phyloP scores from a whole-genome alignment of 2,888 invertebrate species.

The Mythimna loreyi region DNA sequence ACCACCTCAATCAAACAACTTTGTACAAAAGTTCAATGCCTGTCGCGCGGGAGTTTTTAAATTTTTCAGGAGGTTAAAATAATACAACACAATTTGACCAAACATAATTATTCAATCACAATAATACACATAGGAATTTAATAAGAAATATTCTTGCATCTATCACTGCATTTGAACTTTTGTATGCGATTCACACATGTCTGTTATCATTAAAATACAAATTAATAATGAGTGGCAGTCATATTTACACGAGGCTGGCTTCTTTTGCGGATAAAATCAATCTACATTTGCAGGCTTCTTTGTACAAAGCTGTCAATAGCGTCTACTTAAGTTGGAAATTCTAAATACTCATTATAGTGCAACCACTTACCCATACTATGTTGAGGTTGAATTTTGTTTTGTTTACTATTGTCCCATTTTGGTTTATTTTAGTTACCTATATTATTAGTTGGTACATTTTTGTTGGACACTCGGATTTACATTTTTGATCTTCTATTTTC shows the following conservation, averaged over 20 bases:
- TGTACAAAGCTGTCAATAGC: slow-evolving; percentile 85
- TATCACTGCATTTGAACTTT: slow-evolving; percentile 78
- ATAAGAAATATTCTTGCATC: slow-evolving; percentile 15
- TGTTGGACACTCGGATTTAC: slow-evolving; percentile 73
- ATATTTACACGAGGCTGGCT: slow-evolving; percentile 76
- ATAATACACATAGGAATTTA: slow-evolving; percentile 24
- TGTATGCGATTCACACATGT: slow-evolving; percentile 69
- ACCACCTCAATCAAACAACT: slow-evolving; percentile 76
- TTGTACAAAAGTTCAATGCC: slow-evolving; percentile 87
- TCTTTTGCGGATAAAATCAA: slow-evolving; percentile 63
- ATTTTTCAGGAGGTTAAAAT: background rate
- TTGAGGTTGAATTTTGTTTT: slow-evolving; percentile 39
- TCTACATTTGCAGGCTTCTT: slow-evolving; percentile 78
- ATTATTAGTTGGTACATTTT: slow-evolving; percentile 69
- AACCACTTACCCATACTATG: slow-evolving; percentile 82
- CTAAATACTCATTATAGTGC: slow-evolving; percentile 50
- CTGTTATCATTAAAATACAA: slow-evolving; percentile 58
- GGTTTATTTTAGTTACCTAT: slow-evolving; percentile 55
- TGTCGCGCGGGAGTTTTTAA: slow-evolving; percentile 55
- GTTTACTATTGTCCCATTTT: slow-evolving; percentile 61
- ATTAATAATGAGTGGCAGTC: slow-evolving; percentile 77
- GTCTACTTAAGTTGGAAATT: slow-evolving; percentile 60
- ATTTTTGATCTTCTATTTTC: slow-evolving; percentile 85
- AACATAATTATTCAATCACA: slow-evolving; percentile 19
- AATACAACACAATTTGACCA: background rate